phyloP scores from a whole-genome alignment of 2,113 vertebrate genomes.

The Daubentonia madagascariensis region DNA sequence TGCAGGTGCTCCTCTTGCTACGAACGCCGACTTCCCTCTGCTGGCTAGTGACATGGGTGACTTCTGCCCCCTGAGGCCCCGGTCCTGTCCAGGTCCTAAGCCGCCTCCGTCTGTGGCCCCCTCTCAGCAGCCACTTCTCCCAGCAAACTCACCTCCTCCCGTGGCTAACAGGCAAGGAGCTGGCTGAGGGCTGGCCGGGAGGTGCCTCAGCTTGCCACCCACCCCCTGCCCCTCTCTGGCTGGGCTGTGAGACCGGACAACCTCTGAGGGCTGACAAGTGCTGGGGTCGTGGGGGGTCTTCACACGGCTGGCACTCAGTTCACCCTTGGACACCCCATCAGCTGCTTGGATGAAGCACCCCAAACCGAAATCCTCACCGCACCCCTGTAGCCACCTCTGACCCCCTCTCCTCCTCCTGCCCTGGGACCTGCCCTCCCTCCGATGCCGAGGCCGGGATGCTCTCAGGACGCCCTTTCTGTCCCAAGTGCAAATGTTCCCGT shows the following conservation, averaged over 20 bases:
- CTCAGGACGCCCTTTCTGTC: neutral
- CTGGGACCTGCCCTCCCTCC: neutral
- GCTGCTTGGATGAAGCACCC: neutral
- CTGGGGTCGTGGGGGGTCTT: neutral
- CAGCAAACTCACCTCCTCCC: neutral
- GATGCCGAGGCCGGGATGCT: no score
- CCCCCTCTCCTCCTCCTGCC: neutral
- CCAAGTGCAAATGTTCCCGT: neutral
- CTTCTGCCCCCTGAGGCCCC: neutral
- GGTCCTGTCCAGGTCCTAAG: no score
- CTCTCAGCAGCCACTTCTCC: neutral
- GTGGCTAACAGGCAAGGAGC: neutral
- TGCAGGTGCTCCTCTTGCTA: neutral
- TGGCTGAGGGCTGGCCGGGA: neutral
- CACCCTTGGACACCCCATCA: neutral
- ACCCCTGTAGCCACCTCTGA: neutral
- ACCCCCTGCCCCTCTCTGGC: neutral
- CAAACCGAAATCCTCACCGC: neutral
- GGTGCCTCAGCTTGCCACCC: neutral
- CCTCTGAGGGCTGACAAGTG: accelerated
- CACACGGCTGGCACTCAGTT: neutral
- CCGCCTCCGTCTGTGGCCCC: neutral
- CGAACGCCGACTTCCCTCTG: neutral
- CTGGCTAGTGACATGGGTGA: accelerated
- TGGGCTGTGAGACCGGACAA: neutral